Evolutionary conservation across 2,797 vertebrate species (phyloP).

Genomic region (Lophotriccus pileatus): DNA sequence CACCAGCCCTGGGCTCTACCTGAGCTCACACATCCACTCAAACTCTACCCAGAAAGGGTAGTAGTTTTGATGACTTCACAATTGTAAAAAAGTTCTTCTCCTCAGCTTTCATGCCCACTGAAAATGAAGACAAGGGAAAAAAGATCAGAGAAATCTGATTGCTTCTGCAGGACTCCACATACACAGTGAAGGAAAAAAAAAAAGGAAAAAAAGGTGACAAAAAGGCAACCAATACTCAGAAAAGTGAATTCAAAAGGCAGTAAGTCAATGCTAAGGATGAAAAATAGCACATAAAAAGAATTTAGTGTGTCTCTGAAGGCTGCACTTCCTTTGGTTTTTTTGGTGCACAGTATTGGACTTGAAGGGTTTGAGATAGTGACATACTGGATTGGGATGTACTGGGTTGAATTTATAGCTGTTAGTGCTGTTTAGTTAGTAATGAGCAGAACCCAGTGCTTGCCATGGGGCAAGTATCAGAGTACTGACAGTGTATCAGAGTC

Average conservation of each 20-base stretch:
- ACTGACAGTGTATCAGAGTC: rapidly evolving
- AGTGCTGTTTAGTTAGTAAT: neutral
- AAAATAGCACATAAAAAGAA: neutral
- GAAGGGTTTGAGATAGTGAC: neutral
- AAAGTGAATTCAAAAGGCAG: neutral
- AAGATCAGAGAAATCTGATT: neutral
- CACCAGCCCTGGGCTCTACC: neutral
- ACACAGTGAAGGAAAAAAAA: neutral
- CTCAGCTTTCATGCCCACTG: neutral
- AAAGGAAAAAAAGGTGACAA: neutral
- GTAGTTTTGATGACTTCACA: neutral
- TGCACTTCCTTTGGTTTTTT: neutral
- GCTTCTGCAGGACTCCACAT: neutral
- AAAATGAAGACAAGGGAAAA: neutral
- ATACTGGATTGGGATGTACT: neutral
- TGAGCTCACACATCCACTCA: neutral
- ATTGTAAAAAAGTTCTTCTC: neutral
- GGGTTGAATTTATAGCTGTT: neutral
- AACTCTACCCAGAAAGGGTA: neutral
- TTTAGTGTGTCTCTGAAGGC: neutral
- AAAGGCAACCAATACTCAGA: neutral
- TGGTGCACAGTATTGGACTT: neutral
- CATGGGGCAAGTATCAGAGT: too few species aligned
- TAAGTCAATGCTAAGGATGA: neutral
- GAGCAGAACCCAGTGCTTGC: neutral